phyloP scores from a whole-genome alignment of 2,113 vertebrate genomes.

The Neomonachus schauinslandi region DNA sequence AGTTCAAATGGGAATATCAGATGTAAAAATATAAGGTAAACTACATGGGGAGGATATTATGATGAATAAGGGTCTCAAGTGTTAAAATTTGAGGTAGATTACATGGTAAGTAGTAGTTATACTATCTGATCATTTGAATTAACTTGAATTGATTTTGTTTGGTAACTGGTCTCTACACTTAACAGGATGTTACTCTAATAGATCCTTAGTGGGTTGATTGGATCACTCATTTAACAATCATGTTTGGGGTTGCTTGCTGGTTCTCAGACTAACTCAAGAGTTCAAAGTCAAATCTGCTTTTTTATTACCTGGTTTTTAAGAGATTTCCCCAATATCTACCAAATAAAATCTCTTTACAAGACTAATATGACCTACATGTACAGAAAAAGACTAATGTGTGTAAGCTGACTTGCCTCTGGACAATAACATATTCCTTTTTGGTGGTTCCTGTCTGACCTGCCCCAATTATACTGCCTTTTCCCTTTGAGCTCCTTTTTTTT shows the following conservation, averaged over 20 bases:
- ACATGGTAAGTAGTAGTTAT: background rate
- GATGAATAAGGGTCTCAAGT: background rate
- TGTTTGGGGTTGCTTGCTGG: background rate
- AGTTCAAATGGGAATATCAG: background rate
- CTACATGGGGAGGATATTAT: background rate
- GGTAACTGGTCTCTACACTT: background rate
- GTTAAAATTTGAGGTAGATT: slow-evolving; percentile 2
- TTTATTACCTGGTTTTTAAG: background rate
- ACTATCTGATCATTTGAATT: background rate
- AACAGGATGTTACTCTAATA: background rate
- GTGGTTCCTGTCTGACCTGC: background rate
- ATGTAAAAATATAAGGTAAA: background rate
- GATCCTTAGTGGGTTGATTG: background rate
- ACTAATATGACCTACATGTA: background rate
- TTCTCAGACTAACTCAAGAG: background rate
- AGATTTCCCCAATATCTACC: background rate
- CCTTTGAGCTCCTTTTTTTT: background rate
- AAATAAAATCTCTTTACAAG: slow-evolving; percentile 26
- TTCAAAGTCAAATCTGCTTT: background rate
- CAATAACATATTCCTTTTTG: background rate
- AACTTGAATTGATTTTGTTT: background rate
- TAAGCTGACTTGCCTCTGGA: background rate
- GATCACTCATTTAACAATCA: background rate
- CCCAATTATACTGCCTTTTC: background rate
- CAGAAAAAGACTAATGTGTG: background rate